Percentiles rank a stretch among this genome's conserved stretches.
Evolutionary conservation across 2,888 invertebrate species (phyloP).

Genomic region (Drosophila nr. medialis): DNA sequence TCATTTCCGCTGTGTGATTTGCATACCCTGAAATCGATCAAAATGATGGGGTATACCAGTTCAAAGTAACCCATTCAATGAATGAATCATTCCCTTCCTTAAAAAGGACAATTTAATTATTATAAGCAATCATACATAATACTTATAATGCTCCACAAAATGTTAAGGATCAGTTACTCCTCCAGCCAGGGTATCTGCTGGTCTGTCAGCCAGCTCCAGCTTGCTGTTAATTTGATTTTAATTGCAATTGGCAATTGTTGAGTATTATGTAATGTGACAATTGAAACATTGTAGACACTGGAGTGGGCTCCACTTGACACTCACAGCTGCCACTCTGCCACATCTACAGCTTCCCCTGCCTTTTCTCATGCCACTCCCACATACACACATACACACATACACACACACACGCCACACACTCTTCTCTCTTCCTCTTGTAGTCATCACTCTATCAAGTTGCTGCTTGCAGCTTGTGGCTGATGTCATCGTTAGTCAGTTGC

Average conservation of each 20-base stretch:
- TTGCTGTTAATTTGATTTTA: slow-evolving; percentile 45
- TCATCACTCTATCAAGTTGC: slow-evolving; percentile 41
- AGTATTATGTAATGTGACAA: slow-evolving; percentile 56
- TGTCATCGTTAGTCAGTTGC: slow-evolving; percentile 54
- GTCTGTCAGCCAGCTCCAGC: background rate
- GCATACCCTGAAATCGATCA: background rate
- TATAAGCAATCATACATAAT: background rate
- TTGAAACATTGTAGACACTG: slow-evolving; percentile 41
- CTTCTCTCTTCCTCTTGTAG: background rate
- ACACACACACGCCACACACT: background rate
- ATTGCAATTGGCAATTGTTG: slow-evolving; percentile 47
- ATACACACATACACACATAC: slow-evolving; percentile 18
- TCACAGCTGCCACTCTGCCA: slow-evolving; percentile 21
- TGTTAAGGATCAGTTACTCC: background rate
- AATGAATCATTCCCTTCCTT: too few species aligned
- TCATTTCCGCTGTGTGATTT: slow-evolving; percentile 44
- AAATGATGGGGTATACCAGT: background rate
- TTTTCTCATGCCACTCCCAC: background rate
- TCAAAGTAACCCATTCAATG: too few species aligned
- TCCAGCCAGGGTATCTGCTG: background rate
- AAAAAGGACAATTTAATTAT: too few species aligned
- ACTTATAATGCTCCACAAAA: background rate
- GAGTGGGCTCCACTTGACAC: slow-evolving; percentile 49
- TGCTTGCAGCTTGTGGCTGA: slow-evolving; percentile 45
- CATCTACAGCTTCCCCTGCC: background rate